Percentiles rank a stretch among this genome's conserved stretches.
Conservation (phyloP, 2,888 invertebrate genomes). For the Thymelicus acteon region DNA sequence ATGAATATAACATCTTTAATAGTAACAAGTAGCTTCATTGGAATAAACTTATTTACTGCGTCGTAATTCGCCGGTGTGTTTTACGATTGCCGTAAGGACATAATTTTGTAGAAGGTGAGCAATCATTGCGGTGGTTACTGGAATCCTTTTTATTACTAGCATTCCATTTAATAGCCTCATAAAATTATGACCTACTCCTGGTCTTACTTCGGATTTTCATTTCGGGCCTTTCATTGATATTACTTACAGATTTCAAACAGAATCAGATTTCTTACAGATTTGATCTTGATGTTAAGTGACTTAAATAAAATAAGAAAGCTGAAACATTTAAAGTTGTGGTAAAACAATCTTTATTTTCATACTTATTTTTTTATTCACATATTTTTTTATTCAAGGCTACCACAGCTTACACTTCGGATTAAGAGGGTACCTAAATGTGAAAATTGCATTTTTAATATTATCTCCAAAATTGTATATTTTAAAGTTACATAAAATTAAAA, state of each 20-base stretch:
- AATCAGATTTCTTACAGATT: no score
- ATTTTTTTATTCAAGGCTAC: no score
- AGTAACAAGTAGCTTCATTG: slow-evolving; percentile 11
- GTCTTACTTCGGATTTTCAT: neutral
- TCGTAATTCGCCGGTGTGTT: slow-evolving; percentile 19
- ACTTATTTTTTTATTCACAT: no score
- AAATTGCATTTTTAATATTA: no score
- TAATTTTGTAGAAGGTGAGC: slow-evolving; percentile 22
- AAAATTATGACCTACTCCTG: neutral
- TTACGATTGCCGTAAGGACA: slow-evolving; percentile 30
- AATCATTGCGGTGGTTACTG: slow-evolving; percentile 15
- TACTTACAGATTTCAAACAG: neutral
- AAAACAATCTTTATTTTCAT: no score
- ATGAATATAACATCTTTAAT: slow-evolving; percentile 28
- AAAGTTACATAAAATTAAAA: no score
- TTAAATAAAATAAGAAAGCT: no score
- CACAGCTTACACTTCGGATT: no score
- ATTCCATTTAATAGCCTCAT: slow-evolving; percentile 6
- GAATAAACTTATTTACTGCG: slow-evolving; percentile 30
- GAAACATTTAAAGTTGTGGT: no score
- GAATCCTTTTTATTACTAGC: slow-evolving; percentile 18
- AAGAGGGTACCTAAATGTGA: no score
- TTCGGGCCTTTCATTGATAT: neutral
- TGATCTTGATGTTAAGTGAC: no score
- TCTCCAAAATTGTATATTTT: no score